Conservation (phyloP, 1,140 invertebrate species). For the Aphis gossypii region DNA sequence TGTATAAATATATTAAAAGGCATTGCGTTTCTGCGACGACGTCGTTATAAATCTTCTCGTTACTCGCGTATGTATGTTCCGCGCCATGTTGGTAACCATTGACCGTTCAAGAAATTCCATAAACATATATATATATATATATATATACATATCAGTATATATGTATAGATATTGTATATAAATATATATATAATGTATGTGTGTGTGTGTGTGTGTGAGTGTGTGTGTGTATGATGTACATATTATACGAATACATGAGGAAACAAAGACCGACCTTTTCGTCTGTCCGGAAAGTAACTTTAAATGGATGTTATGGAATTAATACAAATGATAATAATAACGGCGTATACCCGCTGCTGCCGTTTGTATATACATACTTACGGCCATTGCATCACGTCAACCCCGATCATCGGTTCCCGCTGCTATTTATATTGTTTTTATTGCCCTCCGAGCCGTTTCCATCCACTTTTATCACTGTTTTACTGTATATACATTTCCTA, state of each 20-base stretch:
- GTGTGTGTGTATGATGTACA: not conserved
- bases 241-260: not conserved
- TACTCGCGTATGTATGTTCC: not conserved
- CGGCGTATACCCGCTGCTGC: not conserved
- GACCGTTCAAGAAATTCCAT: not conserved
- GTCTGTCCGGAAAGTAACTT: constrained; percentile 43
- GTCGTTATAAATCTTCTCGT: not conserved
- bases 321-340: constrained; percentile 58
- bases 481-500: constrained; percentile 34
- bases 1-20: not conserved
- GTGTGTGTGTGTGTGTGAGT: not conserved
- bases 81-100: constrained; percentile 20
- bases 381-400: constrained; percentile 49
- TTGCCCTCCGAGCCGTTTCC: constrained; percentile 53
- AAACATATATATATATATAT: not conserved
- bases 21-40: not conserved
- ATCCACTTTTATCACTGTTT: constrained; percentile 55
- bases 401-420: constrained; percentile 53
- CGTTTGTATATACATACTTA: not conserved
- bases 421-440: constrained; percentile 56
- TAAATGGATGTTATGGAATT: constrained; percentile 57
- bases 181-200: not conserved
- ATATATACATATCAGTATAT: not conserved
- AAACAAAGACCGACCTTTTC: constrained; percentile 54
- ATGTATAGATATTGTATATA: not conserved